These are phyloP conservation scores for Diogma glabrata DNA, from an alignment of 2,888 invertebrate genomes.

Conservation along the genomic window DNA sequence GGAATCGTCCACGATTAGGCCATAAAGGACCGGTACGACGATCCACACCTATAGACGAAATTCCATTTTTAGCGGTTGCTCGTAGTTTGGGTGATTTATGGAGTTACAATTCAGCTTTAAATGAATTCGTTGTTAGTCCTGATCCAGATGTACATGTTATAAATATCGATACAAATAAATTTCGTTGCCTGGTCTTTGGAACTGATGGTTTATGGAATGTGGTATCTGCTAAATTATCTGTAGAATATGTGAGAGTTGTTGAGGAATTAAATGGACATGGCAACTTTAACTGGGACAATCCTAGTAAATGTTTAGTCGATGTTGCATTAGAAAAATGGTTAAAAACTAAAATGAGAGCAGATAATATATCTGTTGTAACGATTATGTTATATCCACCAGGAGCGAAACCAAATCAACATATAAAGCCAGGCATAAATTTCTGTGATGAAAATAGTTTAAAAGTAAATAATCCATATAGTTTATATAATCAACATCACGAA, in stretches of 20 bases:
- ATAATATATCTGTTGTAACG: conserved; percentile 88
- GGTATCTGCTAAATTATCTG: conserved; percentile 71
- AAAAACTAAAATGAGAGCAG: conserved; percentile 76
- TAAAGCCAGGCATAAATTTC: no score
- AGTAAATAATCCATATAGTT: background rate
- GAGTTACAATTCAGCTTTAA: conserved; percentile 87
- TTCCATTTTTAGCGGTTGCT: conserved; percentile 93
- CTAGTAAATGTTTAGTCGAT: conserved; percentile 80
- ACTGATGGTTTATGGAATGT: conserved; percentile 98
- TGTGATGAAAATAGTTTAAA: no score
- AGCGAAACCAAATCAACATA: conserved; percentile 43
- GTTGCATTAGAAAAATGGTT: conserved; percentile 75
- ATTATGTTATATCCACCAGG: conserved; percentile 85
- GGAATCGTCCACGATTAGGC: conserved; percentile 76
- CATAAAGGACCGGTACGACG: conserved; percentile 71
- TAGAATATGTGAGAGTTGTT: conserved; percentile 70
- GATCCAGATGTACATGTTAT: conserved; percentile 89
- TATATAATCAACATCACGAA: conserved; percentile 1
- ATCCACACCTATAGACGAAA: conserved; percentile 83
- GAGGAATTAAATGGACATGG: conserved; percentile 63
- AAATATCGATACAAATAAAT: conserved; percentile 53
- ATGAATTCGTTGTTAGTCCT: conserved; percentile 94
- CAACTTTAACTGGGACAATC: conserved; percentile 64
- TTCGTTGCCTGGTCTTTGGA: conserved; percentile 81
- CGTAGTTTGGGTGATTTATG: conserved; percentile 92